Base-by-base conservation (phyloP, 2,888 invertebrate species). In the Poecilobothrus nobilitatus region DNA sequence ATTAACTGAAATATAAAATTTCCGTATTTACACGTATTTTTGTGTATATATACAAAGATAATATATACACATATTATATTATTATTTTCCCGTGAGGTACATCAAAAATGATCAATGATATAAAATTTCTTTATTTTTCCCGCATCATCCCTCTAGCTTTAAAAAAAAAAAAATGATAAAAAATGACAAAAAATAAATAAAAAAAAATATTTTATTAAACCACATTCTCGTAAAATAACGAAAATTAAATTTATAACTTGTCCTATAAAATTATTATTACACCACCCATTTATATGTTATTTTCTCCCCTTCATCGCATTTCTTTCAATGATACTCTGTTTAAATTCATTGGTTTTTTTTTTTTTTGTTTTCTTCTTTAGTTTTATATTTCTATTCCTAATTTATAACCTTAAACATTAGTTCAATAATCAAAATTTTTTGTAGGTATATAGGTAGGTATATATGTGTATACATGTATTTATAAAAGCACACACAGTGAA, bases 41-140 rank as follows among this genome's bases (percentile, higher is more conserved):
- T 27, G 2, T 27, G 5, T 10, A 37, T 10, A 37, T 8, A 37
- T 10, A 34, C 34, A 5, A 34, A 34, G 6, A 34, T 10, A 5
- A 37, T 10, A 37, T 12, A 37, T 10, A 37, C 37, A 37, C 7
- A 37, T 8, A 18, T 15, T 18, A 12, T 53, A 53, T 53, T 53
- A 12, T 53, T 6, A 53, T 53, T 53, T 53, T 53, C 53, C 53
- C 53, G 15, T 53, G 53, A 53, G 53, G 12, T 18, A 18, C 53
- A 53, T 53, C 53, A 53, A 53, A 53, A 53, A 53, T 53, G 53
- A 53, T 53, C 53, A 53, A 53, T 53, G 53, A 53, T 53, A 53
- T 18, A 53, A 53, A 53, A 53, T 18, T 53, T 53, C 53, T 18
- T 53, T 15, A 8, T 12, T 53, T n/a, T 37, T 10, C 8, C 37